A percentile compares a stretch with the other conserved stretches of the same genome.
These are phyloP conservation scores for Calypte anna DNA, from an alignment of 2,113 vertebrate genomes.

Conservation along the genomic window DNA sequence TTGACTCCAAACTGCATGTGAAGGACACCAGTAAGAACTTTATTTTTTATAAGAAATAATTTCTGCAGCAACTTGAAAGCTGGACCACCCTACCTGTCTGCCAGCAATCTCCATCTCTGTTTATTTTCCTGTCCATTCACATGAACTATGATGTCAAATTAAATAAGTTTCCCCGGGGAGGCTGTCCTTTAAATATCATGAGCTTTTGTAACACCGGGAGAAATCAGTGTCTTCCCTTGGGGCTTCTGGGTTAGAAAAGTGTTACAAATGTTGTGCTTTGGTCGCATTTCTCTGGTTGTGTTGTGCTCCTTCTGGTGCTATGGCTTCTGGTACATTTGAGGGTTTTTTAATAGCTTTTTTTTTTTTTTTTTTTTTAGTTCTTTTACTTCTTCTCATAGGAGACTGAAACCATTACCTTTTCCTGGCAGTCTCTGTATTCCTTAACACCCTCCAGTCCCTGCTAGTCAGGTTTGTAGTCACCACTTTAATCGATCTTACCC, in stretches of 20 bases:
- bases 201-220: slow-evolving; percentile 57
- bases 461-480: not conserved
- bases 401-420: not conserved
- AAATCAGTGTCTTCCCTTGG: slow-evolving; percentile 39
- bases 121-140: slow-evolving; percentile 48
- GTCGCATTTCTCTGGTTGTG: not conserved
- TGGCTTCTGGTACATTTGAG: not conserved
- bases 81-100: not conserved
- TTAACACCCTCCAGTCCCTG: not conserved
- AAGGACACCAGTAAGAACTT: not conserved
- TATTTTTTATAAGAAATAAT: not conserved
- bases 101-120: slow-evolving; percentile 46
- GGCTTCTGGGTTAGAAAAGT: slow-evolving; percentile 33
- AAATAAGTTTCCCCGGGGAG: slow-evolving; percentile 52
- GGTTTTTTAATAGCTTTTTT: not conserved
- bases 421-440: not conserved
- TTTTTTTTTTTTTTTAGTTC: not conserved
- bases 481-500: not conserved
- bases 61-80: slow-evolving; percentile 22
- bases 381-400: not conserved
- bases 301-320: not conserved
- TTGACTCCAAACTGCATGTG: not conserved
- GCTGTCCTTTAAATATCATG: slow-evolving; percentile 57
- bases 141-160: slow-evolving; percentile 12
- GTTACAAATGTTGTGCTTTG: not conserved